phyloP scores from a whole-genome alignment of 92 coral and sea anemone species.

The Umimayanthus chanpuru region DNA sequence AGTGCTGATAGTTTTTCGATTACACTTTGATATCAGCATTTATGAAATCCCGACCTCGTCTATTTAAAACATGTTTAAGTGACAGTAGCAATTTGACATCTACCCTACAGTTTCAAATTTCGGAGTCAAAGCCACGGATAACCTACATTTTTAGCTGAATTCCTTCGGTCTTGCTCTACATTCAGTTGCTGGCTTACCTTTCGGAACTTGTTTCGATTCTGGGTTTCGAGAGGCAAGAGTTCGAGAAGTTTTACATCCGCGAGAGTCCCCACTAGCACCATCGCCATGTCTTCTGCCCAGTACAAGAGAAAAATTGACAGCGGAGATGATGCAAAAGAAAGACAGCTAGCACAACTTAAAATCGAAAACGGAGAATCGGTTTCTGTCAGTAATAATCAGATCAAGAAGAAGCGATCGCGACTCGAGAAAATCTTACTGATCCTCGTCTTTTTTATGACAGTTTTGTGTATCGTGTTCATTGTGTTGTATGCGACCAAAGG shows the following conservation, averaged over 20 bases:
- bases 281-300: slow-evolving; percentile 26
- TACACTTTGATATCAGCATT: too few species aligned
- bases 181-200: too few species aligned
- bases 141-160: background rate
- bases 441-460: slow-evolving; percentile 31
- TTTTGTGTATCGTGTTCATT: slow-evolving; percentile 47
- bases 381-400: background rate
- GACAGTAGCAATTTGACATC: too few species aligned
- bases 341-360: background rate
- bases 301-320: slow-evolving; percentile 50
- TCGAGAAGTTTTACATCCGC: background rate
- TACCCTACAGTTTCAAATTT: too few species aligned
- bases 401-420: slow-evolving; percentile 21
- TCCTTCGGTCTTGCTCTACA: background rate
- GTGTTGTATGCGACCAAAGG: slow-evolving; percentile 36
- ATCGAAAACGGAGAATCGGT: slow-evolving; percentile 1
- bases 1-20: too few species aligned
- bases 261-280: background rate
- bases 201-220: background rate
- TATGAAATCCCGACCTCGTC: too few species aligned
- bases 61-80: too few species aligned
- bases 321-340: slow-evolving; percentile 22
- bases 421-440: slow-evolving; percentile 56
- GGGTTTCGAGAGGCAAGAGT: background rate
- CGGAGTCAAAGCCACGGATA: background rate